These are phyloP conservation scores for Cerastoderma edule DNA, from an alignment of 2,888 invertebrate species.

Conservation along the genomic window DNA sequence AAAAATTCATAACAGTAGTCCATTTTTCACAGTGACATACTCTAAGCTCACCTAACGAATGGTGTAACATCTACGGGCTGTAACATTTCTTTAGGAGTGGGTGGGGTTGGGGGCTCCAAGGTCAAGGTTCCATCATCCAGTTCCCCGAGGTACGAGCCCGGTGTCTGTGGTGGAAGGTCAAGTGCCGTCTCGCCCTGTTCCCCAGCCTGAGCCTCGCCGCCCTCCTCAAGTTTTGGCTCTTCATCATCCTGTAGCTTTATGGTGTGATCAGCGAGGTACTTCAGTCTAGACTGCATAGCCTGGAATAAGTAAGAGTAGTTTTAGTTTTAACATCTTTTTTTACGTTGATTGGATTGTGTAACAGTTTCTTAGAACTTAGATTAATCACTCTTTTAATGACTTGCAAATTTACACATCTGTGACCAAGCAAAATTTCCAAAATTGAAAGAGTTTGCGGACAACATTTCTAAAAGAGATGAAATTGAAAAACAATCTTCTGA, in stretches of 20 bases:
- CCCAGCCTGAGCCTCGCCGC: constrained; percentile 53
- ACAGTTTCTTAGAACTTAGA: too few species aligned
- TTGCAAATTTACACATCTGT: too few species aligned
- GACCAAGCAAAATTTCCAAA: too few species aligned
- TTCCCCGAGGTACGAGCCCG: constrained; percentile 69
- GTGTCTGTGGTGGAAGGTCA: constrained; percentile 66
- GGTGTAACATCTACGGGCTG: constrained; percentile 81
- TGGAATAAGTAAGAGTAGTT: constrained; percentile 46
- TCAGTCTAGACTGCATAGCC: constrained; percentile 81
- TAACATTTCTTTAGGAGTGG: constrained; percentile 78
- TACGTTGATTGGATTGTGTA: too few species aligned
- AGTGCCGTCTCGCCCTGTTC: constrained; percentile 55
- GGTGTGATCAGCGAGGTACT: constrained; percentile 81
- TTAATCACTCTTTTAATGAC: too few species aligned
- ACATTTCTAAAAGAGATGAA: too few species aligned
- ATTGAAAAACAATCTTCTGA: too few species aligned
- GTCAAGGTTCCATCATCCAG: constrained; percentile 76
- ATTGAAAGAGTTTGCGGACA: too few species aligned
- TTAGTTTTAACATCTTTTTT: too few species aligned
- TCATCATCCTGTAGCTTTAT: constrained; percentile 74
- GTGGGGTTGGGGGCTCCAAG: constrained; percentile 78
- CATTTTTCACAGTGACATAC: too few species aligned
- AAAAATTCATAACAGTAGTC: too few species aligned
- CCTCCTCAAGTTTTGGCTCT: constrained; percentile 58
- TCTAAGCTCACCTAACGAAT: constrained; percentile 75